A percentile compares a stretch with the other conserved stretches of the same genome.
phyloP scores from a whole-genome alignment of 2,797 vertebrate species.

The Lagorchestes hirsutus region DNA sequence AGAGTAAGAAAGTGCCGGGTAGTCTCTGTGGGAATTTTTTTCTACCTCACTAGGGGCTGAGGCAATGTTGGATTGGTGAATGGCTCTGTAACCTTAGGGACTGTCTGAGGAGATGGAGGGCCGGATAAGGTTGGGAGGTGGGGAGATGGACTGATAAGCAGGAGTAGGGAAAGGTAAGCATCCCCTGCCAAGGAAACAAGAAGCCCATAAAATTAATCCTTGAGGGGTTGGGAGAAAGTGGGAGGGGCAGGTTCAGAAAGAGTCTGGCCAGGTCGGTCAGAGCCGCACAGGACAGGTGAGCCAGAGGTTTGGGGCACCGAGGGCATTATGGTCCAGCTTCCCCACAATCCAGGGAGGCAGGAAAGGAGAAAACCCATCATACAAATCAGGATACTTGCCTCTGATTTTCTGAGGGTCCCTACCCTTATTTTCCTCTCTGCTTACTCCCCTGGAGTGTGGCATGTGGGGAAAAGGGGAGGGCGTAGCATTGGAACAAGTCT shows the following conservation, averaged over 20 bases:
- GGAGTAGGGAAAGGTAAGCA: slow-evolving; percentile 40
- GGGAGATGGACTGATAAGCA: slow-evolving; percentile 77
- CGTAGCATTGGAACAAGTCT: not conserved
- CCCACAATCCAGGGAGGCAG: not conserved
- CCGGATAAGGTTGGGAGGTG: slow-evolving; percentile 67
- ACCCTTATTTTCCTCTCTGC: not conserved
- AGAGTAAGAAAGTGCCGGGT: not conserved
- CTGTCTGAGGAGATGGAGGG: slow-evolving; percentile 75
- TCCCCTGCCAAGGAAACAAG: slow-evolving; percentile 52
- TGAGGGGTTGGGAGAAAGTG: not conserved
- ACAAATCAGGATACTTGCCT: not conserved
- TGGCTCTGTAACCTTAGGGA: slow-evolving; percentile 56
- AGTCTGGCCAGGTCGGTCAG: slow-evolving; percentile 24
- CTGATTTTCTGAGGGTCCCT: not conserved
- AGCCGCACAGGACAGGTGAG: slow-evolving; percentile 59
- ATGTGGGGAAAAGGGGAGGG: not conserved
- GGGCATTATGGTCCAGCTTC: not conserved
- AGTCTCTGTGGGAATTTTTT: slow-evolving; percentile 63
- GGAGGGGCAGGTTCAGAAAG: not conserved
- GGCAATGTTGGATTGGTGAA: slow-evolving; percentile 41
- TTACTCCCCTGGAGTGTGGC: not conserved
- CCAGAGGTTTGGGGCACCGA: not conserved
- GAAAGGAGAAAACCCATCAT: not conserved
- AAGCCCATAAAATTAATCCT: slow-evolving; percentile 64
- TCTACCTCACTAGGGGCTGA: slow-evolving; percentile 54